Conservation (phyloP, 37 sponge, comb jelly and placozoan species). For the Tethya wilhelma region DNA sequence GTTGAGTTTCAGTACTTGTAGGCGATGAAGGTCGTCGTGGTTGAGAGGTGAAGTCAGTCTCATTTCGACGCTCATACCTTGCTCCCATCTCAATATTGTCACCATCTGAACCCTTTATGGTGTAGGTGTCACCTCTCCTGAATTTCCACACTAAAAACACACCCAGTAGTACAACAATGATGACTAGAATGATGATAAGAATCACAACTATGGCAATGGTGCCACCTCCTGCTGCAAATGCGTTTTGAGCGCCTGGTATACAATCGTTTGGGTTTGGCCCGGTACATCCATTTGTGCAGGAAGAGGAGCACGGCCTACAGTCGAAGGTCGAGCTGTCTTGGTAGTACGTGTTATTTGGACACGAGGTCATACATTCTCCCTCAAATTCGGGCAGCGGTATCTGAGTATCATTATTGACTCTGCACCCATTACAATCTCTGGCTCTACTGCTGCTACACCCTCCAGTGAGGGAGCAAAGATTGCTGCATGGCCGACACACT, state of each 20-base stretch:
- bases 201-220: constrained; percentile 43
- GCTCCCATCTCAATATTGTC: neutral
- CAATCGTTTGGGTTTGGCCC: constrained; percentile 47
- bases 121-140: neutral
- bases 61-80: neutral
- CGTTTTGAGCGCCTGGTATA: neutral
- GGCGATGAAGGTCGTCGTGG: neutral
- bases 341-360: constrained; percentile 40
- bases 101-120: neutral
- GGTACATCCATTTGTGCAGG: constrained; percentile 65
- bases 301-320: constrained; percentile 53
- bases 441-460: constrained; percentile 67
- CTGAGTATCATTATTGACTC: neutral
- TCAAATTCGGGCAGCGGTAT: too few species aligned
- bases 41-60: neutral
- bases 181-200: constrained; percentile 34
- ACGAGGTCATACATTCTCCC: constrained; percentile 41
- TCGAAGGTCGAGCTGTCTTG: neutral
- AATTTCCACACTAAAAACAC: neutral
- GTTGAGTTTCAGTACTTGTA: neutral
- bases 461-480: constrained; percentile 27
- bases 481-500: constrained; percentile 52
- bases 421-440: constrained; percentile 63
- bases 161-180: constrained; percentile 34
- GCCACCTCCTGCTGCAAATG: constrained; percentile 68